Conservation (phyloP, 2,113 vertebrate species). For the Sisor rabdophorus region DNA sequence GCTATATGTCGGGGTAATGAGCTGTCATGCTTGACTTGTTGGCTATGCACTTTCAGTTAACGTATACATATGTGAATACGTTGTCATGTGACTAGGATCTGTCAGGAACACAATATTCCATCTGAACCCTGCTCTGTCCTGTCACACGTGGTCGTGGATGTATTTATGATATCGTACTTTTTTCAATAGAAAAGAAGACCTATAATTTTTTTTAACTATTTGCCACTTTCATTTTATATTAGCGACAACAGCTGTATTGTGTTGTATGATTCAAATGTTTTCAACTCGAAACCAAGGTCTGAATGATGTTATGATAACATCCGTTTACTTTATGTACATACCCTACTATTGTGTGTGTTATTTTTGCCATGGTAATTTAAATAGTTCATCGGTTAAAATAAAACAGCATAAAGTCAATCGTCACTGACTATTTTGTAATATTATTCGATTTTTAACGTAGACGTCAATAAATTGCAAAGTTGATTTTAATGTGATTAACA, state of each 20-base stretch:
- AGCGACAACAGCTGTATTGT: background rate
- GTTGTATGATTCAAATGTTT: background rate
- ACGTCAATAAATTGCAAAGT: background rate
- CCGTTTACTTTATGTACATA: background rate
- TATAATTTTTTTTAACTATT: background rate
- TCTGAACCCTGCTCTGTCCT: constrained; percentile 39
- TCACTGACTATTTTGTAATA: background rate
- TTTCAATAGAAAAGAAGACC: constrained; percentile 32
- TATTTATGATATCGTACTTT: constrained; percentile 66
- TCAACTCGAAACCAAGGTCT: background rate
- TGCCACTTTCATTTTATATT: background rate
- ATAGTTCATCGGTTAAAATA: constrained; percentile 11
- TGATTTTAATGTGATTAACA: background rate
- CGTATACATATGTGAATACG: constrained; percentile 73
- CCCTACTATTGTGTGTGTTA: background rate
- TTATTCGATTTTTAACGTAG: background rate
- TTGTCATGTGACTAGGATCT: constrained; percentile 77
- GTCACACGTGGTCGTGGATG: constrained; percentile 28
- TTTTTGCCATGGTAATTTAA: constrained; percentile 20
- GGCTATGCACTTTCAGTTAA: constrained; percentile 65
- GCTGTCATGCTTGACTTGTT: constrained; percentile 62
- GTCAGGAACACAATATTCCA: constrained; percentile 65
- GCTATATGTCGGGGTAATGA: constrained; percentile 58
- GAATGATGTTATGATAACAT: background rate
- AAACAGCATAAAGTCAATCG: constrained; percentile 3